Percentiles rank a stretch among this genome's conserved stretches.
These are phyloP conservation scores for Saccopteryx leptura DNA, from an alignment of 2,113 vertebrate species.

Conservation along the genomic window DNA sequence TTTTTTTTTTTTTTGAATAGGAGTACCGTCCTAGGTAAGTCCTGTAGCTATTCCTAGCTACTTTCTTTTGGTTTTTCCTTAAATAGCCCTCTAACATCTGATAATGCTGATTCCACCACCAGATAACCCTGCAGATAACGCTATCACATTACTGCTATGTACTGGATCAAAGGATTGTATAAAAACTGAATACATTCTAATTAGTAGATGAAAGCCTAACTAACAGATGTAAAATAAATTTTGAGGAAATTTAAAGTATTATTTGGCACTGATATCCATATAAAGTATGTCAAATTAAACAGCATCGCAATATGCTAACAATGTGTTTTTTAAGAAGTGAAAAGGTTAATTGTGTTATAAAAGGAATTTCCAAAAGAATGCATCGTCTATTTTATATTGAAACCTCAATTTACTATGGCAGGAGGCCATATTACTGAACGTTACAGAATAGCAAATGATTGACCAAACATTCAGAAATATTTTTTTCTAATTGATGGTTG, in stretches of 20 bases:
- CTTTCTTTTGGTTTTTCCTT: conserved; percentile 50
- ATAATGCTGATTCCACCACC: neutral
- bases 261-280: conserved; percentile 60
- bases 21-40: neutral
- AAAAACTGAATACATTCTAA: conserved; percentile 61
- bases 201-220: conserved; percentile 61
- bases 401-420: conserved; percentile 73
- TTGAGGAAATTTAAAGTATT: conserved; percentile 66
- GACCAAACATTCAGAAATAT: conserved; percentile 70
- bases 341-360: conserved; percentile 80
- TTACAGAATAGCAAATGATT: conserved; percentile 73
- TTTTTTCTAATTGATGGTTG: conserved; percentile 53
- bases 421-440: conserved; percentile 65
- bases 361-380: conserved; percentile 78
- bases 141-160: conserved; percentile 38
- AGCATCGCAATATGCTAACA: conserved; percentile 66
- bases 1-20: conserved; percentile 57
- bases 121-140: neutral
- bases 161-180: conserved; percentile 45
- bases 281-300: conserved; percentile 75
- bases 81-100: neutral
- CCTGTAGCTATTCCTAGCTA: conserved; percentile 12
- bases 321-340: conserved; percentile 72
- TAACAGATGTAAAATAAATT: conserved; percentile 69
- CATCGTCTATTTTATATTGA: conserved; percentile 69